These are phyloP conservation scores for Neopipo cinnamomea DNA, from an alignment of 2,113 vertebrate genomes.

Conservation along the genomic window DNA sequence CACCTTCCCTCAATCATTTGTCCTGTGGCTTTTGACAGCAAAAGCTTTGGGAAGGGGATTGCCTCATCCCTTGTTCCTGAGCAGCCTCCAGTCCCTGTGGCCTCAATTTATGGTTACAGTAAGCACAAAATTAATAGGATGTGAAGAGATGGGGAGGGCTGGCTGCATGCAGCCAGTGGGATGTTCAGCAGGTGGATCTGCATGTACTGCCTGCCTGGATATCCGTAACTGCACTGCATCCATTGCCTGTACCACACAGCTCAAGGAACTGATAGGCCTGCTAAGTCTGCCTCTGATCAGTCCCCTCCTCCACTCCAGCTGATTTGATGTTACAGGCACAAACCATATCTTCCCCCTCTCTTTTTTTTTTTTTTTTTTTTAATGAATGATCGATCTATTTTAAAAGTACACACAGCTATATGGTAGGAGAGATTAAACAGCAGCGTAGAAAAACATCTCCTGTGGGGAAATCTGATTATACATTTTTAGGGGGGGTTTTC, in stretches of 20 bases:
- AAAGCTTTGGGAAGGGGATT: not conserved
- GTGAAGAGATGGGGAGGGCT: not conserved
- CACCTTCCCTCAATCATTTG: not conserved
- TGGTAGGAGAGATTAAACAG: conserved; percentile 38
- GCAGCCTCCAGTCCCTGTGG: not conserved
- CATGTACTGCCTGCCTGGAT: fast-evolving
- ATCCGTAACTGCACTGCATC: not conserved
- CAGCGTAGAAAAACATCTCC: not conserved
- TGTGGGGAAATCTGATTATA: conserved; percentile 45
- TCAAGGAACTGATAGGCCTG: not conserved
- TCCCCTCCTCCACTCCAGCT: not conserved
- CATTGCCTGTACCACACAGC: not conserved
- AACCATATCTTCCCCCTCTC: not conserved
- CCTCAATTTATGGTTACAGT: not conserved
- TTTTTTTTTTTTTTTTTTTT: not conserved
- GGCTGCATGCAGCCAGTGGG: not conserved
- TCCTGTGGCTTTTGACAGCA: not conserved
- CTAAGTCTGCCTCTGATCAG: not conserved
- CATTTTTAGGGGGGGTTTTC: conserved; percentile 29
- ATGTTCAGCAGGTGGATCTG: not conserved
- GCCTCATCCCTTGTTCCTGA: fast-evolving
- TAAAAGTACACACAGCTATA: conserved; percentile 10
- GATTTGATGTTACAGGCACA: not conserved
- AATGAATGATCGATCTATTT: conserved; percentile 6
- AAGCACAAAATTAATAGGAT: not conserved